phyloP scores from a whole-genome alignment of 2,113 vertebrate genomes.

The Cygnus buccinator region DNA sequence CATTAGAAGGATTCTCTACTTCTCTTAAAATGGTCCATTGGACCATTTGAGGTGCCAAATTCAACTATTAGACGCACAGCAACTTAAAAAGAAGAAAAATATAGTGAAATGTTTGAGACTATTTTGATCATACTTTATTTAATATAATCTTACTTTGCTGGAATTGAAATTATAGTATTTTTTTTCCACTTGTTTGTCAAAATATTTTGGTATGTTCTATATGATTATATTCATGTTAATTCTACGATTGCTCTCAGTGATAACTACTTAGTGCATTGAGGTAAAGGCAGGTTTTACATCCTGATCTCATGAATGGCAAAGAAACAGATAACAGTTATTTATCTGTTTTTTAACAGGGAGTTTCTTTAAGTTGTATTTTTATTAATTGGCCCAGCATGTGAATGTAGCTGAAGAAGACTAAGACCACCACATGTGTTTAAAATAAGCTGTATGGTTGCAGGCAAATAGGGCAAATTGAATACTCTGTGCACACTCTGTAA shows the following conservation, averaged over 20 bases:
- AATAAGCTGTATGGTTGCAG: not conserved
- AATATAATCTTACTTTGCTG: not conserved
- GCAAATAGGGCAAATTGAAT: not conserved
- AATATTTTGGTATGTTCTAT: not conserved
- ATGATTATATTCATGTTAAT: not conserved
- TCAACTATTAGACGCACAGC: not conserved
- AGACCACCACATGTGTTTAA: not conserved
- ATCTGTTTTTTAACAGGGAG: not conserved
- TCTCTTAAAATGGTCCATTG: not conserved
- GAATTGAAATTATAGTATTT: not conserved
- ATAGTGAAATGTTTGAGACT: not conserved
- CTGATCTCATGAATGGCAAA: not conserved
- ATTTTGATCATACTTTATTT: not conserved
- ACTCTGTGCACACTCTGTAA: not conserved
- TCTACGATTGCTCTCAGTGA: not conserved
- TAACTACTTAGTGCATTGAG: not conserved
- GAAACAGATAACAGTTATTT: not conserved
- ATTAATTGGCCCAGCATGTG: not conserved
- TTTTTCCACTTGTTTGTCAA: not conserved
- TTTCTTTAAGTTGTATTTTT: not conserved
- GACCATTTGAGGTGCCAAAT: not conserved
- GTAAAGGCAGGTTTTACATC: not conserved
- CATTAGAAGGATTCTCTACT: not conserved
- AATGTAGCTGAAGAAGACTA: not conserved
- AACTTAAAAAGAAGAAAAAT: not conserved